Evolutionary conservation across 2,888 invertebrate species (phyloP).

Genomic region (Anarsia innoxiella): DNA sequence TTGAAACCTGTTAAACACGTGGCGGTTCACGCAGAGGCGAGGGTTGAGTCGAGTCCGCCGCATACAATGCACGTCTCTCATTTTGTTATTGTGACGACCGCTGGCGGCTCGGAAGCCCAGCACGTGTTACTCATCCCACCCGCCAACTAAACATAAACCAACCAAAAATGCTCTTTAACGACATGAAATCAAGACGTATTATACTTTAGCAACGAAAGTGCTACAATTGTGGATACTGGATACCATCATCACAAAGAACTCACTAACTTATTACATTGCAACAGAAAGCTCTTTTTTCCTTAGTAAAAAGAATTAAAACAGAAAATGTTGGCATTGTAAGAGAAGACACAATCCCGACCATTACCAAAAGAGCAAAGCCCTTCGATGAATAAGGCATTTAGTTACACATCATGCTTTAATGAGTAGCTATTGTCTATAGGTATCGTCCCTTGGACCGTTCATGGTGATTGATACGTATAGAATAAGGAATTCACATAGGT

Average conservation of each 20-base stretch:
- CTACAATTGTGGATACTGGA: conserved; percentile 11
- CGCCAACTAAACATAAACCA: conserved; percentile 27
- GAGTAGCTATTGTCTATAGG: conserved; percentile 12
- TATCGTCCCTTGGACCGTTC: no score
- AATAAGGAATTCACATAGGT: no score
- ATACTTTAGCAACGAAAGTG: conserved; percentile 13
- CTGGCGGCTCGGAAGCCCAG: conserved; percentile 49
- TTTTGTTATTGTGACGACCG: conserved; percentile 58
- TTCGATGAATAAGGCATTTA: conserved; percentile 18
- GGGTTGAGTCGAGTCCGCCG: conserved; percentile 29
- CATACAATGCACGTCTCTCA: conserved; percentile 56
- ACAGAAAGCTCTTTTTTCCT: conserved; percentile 28
- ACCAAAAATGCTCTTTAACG: conserved; percentile 27
- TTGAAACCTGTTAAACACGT: conserved; percentile 63
- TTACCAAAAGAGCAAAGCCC: conserved; percentile 26
- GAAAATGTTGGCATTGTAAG: conserved; percentile 29
- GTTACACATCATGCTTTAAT: conserved; percentile 20
- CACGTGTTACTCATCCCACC: conserved; percentile 57
- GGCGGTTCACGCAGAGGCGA: conserved; percentile 32
- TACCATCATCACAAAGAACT: no score
- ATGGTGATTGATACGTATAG: no score
- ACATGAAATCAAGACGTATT: conserved; percentile 23
- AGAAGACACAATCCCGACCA: conserved; percentile 31
- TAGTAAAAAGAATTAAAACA: conserved; percentile 21
- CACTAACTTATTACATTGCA: conserved; percentile 21